Conservation (phyloP, 35 echinoderm and acorn worm genomes). For the Ptychodera flava region DNA sequence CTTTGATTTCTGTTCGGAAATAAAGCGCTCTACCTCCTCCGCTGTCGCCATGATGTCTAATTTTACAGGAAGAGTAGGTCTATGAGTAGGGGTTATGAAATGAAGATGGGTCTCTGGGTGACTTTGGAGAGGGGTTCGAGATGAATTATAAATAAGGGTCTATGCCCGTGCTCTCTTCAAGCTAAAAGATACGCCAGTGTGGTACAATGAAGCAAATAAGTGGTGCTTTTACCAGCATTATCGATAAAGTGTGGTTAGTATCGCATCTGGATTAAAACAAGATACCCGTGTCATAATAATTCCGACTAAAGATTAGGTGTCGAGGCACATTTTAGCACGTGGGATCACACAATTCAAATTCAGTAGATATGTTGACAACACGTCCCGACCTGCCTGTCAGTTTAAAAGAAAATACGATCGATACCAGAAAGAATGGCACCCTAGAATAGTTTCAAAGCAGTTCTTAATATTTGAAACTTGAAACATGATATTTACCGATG, state of each 20-base stretch:
- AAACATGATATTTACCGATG: neutral
- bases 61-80: neutral
- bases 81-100: neutral
- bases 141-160: no score
- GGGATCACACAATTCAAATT: no score
- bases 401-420: neutral
- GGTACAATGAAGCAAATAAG: neutral
- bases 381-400: neutral
- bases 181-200: neutral
- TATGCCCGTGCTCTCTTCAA: neutral
- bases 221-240: neutral
- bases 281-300: no score
- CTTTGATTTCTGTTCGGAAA: neutral
- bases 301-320: no score
- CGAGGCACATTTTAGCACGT: no score
- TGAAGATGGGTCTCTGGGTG: neutral
- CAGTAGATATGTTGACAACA: no score
- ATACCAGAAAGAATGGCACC: neutral
- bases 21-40: neutral
- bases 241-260: neutral
- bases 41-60: neutral
- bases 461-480: neutral
- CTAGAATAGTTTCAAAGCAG: neutral
- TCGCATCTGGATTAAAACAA: no score
- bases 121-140: neutral